Evolutionary conservation across 2,113 vertebrate genomes (phyloP).

Genomic region (Actenoides lindsayi): DNA sequence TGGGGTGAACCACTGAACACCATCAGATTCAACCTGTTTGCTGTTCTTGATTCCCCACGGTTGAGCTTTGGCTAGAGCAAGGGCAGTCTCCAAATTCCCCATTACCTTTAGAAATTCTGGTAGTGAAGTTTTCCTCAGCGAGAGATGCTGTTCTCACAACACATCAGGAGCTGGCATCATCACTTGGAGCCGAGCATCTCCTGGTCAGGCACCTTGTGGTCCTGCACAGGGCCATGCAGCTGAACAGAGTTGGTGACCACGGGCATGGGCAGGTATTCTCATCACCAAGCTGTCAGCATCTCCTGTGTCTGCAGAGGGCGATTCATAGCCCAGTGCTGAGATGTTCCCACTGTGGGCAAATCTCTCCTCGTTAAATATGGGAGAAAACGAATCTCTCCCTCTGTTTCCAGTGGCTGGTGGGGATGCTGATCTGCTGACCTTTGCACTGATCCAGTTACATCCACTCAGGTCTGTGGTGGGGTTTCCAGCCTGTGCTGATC

Average conservation of each 20-base stretch:
- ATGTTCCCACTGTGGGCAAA: not conserved
- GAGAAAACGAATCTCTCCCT: not conserved
- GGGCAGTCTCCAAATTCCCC: not conserved
- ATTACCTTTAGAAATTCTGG: not conserved
- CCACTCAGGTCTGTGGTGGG: not conserved
- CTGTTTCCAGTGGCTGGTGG: rapidly evolving
- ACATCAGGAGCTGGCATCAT: rapidly evolving
- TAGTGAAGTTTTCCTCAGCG: not conserved
- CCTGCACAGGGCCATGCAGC: not conserved
- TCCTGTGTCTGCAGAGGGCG: not conserved
- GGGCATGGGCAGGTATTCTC: not conserved
- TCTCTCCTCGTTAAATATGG: rapidly evolving
- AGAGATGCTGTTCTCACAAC: not conserved
- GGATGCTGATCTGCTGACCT: not conserved
- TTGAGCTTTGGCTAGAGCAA: not conserved
- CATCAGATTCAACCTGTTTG: not conserved
- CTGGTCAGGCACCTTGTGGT: not conserved
- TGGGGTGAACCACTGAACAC: not conserved
- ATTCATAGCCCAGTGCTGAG: not conserved
- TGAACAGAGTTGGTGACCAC: rapidly evolving
- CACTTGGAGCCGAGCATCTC: not conserved
- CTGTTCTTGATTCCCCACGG: not conserved
- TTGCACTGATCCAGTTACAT: not conserved
- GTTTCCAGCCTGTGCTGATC: not conserved
- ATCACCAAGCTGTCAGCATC: not conserved